Conservation (phyloP, 2,888 invertebrate species). For the Drosophila mayaguana region DNA sequence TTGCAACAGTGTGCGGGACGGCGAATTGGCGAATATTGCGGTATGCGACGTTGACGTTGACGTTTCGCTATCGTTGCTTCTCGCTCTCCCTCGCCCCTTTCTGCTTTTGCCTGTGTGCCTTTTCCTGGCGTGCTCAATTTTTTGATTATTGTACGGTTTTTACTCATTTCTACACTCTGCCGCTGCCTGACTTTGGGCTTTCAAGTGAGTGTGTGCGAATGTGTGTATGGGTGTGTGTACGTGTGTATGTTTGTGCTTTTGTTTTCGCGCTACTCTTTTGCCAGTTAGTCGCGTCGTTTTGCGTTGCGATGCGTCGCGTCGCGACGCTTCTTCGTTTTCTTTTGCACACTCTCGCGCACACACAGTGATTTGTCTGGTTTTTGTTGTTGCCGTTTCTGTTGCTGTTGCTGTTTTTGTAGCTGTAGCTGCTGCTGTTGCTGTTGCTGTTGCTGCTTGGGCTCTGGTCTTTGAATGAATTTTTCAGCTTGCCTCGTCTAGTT, state of each 20-base stretch:
- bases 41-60: conserved; percentile 64
- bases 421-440: conserved; percentile 18
- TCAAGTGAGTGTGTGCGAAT: conserved; percentile 7
- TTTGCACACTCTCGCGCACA: conserved; percentile 49
- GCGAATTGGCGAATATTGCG: conserved; percentile 74
- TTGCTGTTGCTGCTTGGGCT: conserved; percentile 61
- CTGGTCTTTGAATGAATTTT: conserved; percentile 83
- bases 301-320: conserved; percentile 20
- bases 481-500: conserved; percentile 81
- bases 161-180: conserved; percentile 48
- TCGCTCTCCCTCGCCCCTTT: conserved; percentile 5
- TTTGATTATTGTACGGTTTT: conserved; percentile 73
- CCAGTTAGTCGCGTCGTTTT: conserved; percentile 57
- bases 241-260: conserved; percentile 51
- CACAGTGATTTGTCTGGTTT: conserved; percentile 64
- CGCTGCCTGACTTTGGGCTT: conserved; percentile 45
- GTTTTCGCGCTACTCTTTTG: conserved; percentile 71
- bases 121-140: conserved; percentile 53
- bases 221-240: conserved; percentile 18
- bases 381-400: conserved; percentile 37
- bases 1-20: conserved; percentile 62
- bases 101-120: conserved; percentile 22
- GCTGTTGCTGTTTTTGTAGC: conserved; percentile 42
- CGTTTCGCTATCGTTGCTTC: conserved; percentile 42
- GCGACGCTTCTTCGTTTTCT: conserved; percentile 72